Evolutionary conservation across 2,888 invertebrate genomes (phyloP), one percentile per base, ranked within the genome.

Genomic region (Coenonympha arcania): DNA sequence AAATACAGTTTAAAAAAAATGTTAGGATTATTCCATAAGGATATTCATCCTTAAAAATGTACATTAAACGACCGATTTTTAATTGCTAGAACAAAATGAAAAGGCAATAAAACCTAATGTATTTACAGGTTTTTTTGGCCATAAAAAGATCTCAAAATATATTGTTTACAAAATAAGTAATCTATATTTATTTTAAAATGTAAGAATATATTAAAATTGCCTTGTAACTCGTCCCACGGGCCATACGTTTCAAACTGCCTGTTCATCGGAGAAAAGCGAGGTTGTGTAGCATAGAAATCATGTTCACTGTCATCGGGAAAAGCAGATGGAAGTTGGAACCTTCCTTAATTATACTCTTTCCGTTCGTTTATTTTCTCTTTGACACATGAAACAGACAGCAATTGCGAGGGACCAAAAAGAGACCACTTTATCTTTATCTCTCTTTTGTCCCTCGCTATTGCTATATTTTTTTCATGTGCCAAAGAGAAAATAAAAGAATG

Each of bases 31-130:
- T 18, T 15, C 8, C 4, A 39, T 40, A 55, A 55, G 54, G 49
- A 55, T 52, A 52, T 55, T 55, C 52, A 51, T 28, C 48, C 19
- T 45, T 51, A 51, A 37, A 16, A n/a, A n/a, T n/a, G n/a, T 16
- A 44, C 40, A 37, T 3, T 33, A 40, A 45, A 36, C n/a, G 19
- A 18, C 8, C 37, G 45, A 26, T 2, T 26, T n/a, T 36, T 39
- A 48, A 54, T 46, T 49, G 48, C 52, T 43, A 48, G 24, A 48
- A 37, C 46, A 56, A 49, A 54, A 52, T 52, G 49, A 54, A 55
- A 54, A 44, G 54, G 56, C 54, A 58, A 45, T 46, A 46, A 51
- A 54, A 44, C 28, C 30, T 31, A 42, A n/a, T 16, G 40, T 41
- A n/a, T 16, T 31, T 41, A 33, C 34, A 37, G 46, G 50, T 46